Percentiles rank a stretch among this genome's conserved stretches.
These are phyloP conservation scores for Pedicia rivosa DNA, from an alignment of 2,888 invertebrate genomes.

Conservation along the genomic window DNA sequence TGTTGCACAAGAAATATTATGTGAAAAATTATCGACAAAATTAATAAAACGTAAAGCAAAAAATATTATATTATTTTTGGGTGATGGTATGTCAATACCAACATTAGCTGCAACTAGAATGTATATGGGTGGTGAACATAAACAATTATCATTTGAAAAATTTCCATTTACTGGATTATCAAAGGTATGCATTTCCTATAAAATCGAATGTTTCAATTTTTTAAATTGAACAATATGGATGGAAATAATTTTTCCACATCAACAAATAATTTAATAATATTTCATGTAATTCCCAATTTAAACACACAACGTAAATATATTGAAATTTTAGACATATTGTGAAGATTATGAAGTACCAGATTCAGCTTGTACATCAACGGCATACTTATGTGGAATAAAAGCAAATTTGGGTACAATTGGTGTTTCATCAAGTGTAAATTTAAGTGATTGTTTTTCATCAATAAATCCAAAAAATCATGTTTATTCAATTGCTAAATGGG, in stretches of 20 bases:
- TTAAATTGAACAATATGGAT: background rate
- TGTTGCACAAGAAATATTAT: no score
- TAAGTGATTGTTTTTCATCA: slow-evolving; percentile 32
- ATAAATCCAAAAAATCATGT: slow-evolving; percentile 31
- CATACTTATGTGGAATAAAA: slow-evolving; percentile 36
- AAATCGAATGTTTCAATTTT: no score
- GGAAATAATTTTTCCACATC: background rate
- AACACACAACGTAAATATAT: no score
- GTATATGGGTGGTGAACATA: slow-evolving; percentile 60
- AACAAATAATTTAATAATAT: background rate
- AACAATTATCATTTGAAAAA: slow-evolving; percentile 51
- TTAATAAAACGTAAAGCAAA: no score
- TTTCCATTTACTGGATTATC: slow-evolving; percentile 60
- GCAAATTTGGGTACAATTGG: slow-evolving; percentile 33
- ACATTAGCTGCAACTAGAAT: slow-evolving; percentile 64
- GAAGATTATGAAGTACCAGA: slow-evolving; percentile 34
- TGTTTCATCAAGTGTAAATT: slow-evolving; percentile 31
- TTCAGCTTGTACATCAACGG: slow-evolving; percentile 37
- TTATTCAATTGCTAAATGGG: slow-evolving; percentile 37
- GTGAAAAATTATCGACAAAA: no score
- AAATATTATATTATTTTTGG: slow-evolving; percentile 69
- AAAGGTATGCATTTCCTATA: slow-evolving; percentile 38
- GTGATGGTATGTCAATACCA: slow-evolving; percentile 77
- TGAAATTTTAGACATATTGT: slow-evolving; percentile 43
- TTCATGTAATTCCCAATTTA: no score